Evolutionary conservation across 2,888 invertebrate genomes (phyloP).

Genomic region (Latheticus oryzae): DNA sequence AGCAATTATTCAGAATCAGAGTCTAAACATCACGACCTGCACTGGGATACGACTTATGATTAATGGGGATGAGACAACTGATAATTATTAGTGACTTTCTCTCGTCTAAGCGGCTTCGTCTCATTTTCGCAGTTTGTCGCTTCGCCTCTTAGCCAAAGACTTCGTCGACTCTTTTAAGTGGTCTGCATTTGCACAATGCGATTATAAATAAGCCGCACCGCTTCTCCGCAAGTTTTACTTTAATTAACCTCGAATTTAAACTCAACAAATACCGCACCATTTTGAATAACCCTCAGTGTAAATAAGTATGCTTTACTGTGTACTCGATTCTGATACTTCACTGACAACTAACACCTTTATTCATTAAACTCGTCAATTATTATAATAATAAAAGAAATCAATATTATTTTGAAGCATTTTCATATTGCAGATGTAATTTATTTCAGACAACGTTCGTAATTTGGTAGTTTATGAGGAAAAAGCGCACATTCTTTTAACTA

Average conservation of each 20-base stretch:
- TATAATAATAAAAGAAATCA: too few species aligned
- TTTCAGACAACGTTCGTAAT: too few species aligned
- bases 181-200: constrained; percentile 30
- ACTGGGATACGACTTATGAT: constrained; percentile 26
- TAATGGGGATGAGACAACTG: constrained; percentile 27
- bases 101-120: constrained; percentile 1
- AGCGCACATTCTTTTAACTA: constrained; percentile 2
- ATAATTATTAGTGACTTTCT: constrained; percentile 30
- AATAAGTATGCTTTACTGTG: constrained; percentile 14
- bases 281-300: constrained; percentile 6
- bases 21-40: constrained; percentile 23
- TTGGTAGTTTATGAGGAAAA: too few species aligned
- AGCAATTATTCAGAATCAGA: constrained; percentile 35
- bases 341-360: too few species aligned
- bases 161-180: constrained; percentile 20
- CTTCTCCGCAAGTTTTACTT: constrained; percentile 20
- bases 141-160: constrained; percentile 3
- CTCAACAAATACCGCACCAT: constrained; percentile 19
- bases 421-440: too few species aligned
- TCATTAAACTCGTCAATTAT: too few species aligned
- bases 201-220: constrained; percentile 24
- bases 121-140: constrained; percentile 4
- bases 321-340: not conserved
- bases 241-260: constrained; percentile 28
- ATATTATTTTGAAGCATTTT: too few species aligned